These are phyloP conservation scores for Argopecten irradians DNA, from an alignment of 1,140 invertebrate genomes.

Conservation along the genomic window DNA sequence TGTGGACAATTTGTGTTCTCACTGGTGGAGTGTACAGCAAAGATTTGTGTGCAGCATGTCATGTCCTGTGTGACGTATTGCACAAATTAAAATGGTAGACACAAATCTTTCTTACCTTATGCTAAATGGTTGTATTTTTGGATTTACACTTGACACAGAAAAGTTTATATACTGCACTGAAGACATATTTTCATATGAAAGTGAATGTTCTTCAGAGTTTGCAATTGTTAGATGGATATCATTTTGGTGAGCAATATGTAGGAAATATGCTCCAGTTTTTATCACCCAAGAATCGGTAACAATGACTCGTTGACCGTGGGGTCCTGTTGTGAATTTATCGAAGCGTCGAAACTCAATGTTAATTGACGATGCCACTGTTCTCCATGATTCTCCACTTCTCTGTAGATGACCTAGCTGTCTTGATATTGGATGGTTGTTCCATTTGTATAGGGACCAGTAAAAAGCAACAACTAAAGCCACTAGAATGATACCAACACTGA, in stretches of 20 bases:
- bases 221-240: conserved; percentile 86
- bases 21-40: too few species aligned
- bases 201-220: conserved; percentile 85
- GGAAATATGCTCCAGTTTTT: conserved; percentile 86
- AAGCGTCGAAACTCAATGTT: conserved; percentile 87
- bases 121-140: conserved; percentile 71
- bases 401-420: conserved; percentile 83
- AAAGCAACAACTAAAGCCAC: conserved; percentile 58
- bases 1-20: too few species aligned
- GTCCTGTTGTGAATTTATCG: conserved; percentile 86
- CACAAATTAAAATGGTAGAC: too few species aligned
- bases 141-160: conserved; percentile 82
- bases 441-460: conserved; percentile 84
- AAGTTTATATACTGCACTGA: conserved; percentile 89
- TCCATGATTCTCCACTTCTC: conserved; percentile 79
- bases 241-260: conserved; percentile 86
- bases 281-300: conserved; percentile 94
- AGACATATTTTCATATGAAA: conserved; percentile 79
- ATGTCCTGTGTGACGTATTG: too few species aligned
- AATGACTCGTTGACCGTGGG: conserved; percentile 82
- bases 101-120: conserved; percentile 73
- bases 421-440: conserved; percentile 86
- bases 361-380: conserved; percentile 84
- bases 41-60: too few species aligned
- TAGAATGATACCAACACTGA: conserved; percentile 62